Evolutionary conservation across 2,797 vertebrate genomes (phyloP).

Genomic region (Numenius phaeopus): DNA sequence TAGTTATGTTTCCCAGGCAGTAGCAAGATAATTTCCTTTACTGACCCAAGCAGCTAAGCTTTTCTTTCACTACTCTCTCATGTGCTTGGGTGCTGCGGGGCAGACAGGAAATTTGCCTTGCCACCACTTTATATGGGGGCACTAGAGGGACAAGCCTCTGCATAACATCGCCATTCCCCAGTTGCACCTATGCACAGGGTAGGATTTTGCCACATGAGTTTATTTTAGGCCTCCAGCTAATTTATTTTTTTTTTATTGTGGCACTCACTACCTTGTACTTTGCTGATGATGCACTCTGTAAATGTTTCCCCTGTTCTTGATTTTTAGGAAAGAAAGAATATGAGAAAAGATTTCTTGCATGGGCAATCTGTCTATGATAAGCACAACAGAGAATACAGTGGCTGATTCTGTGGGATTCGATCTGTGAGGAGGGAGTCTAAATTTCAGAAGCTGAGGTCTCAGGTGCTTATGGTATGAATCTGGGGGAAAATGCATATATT

Average conservation of each 20-base stretch:
- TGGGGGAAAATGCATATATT: background rate
- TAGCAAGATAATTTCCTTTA: background rate
- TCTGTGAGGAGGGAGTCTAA: background rate
- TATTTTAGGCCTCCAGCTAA: background rate
- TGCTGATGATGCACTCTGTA: background rate
- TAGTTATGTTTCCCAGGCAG: background rate
- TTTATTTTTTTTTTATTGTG: background rate
- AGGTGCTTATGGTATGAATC: background rate
- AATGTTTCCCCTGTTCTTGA: background rate
- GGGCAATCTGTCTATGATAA: background rate
- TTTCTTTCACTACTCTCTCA: background rate
- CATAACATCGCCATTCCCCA: background rate
- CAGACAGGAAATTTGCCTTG: background rate
- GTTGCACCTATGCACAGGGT: rapidly evolving
- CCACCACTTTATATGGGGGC: background rate
- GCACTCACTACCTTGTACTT: background rate
- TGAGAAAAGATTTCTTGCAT: background rate
- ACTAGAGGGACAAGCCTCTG: background rate
- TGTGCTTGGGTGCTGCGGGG: background rate
- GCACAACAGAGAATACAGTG: background rate
- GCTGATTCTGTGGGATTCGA: background rate
- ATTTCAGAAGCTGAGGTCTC: background rate
- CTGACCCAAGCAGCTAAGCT: background rate
- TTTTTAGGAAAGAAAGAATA: background rate
- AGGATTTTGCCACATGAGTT: background rate